These are phyloP conservation scores for Callionymus lyra DNA, from an alignment of 2,113 vertebrate species.

Conservation along the genomic window DNA sequence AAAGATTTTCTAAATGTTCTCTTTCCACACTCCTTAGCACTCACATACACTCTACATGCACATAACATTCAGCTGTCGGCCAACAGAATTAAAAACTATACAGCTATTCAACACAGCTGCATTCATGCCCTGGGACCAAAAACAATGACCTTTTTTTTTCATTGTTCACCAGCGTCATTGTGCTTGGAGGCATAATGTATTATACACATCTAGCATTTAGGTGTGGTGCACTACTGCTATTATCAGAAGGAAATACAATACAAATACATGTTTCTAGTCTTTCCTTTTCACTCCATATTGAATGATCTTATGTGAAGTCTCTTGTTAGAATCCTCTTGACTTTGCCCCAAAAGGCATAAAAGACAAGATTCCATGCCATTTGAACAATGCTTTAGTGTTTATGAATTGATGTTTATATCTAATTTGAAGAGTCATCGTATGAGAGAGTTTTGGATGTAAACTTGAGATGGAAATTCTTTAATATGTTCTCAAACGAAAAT, in stretches of 20 bases:
- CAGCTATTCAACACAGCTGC: conserved; percentile 26
- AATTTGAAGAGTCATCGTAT: conserved; percentile 21
- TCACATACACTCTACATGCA: conserved; percentile 2
- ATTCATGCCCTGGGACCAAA: conserved; percentile 6
- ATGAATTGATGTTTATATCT: conserved; percentile 24
- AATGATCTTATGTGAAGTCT: conserved; percentile 53
- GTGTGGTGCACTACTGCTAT: neutral
- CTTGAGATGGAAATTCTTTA: neutral
- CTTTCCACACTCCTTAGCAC: too few species aligned
- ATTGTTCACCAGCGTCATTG: conserved; percentile 1
- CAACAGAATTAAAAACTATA: conserved; percentile 34
- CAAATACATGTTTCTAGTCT: too few species aligned
- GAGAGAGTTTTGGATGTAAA: conserved; percentile 49
- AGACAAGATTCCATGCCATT: conserved; percentile 56
- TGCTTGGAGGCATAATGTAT: neutral
- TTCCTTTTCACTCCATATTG: too few species aligned
- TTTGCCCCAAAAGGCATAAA: conserved; percentile 19
- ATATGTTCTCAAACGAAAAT: neutral
- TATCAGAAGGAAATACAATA: too few species aligned
- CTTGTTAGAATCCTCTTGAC: conserved; percentile 33
- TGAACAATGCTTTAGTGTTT: conserved; percentile 48
- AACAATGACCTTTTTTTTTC: conserved; percentile 20
- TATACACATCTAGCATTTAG: neutral
- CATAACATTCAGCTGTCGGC: conserved; percentile 15
- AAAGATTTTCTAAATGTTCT: too few species aligned